phyloP scores from a whole-genome alignment of 2,113 vertebrate species.

The Grammomys dolichurus region DNA sequence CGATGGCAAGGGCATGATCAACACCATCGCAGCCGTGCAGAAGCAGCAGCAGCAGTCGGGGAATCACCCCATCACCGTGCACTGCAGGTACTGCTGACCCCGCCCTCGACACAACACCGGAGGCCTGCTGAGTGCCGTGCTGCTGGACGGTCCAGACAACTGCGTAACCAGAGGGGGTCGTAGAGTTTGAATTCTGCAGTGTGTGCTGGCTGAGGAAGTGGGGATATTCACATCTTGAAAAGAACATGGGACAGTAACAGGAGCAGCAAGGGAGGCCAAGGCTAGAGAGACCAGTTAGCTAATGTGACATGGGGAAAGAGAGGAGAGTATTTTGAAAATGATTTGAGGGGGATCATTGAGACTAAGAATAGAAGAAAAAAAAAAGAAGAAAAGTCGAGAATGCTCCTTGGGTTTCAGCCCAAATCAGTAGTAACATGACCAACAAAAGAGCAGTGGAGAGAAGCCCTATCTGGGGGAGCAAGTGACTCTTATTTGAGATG shows the following conservation, averaged over 20 bases:
- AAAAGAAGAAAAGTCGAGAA: background rate
- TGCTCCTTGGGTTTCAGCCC: background rate
- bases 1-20: constrained; percentile 99
- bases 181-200: background rate
- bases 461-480: background rate
- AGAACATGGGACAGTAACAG: background rate
- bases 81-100: constrained; percentile 92
- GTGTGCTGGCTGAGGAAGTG: background rate
- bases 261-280: background rate
- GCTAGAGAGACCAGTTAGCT: background rate
- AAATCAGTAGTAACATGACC: background rate
- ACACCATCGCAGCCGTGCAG: constrained; percentile 97
- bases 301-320: background rate
- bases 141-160: background rate
- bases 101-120: background rate
- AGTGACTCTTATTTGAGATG: background rate
- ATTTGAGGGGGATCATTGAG: background rate
- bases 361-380: background rate
- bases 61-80: constrained; percentile 99
- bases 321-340: background rate
- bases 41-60: constrained; percentile 99
- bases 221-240: background rate
- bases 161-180: background rate
- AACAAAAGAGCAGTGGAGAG: background rate
- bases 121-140: background rate